Evolutionary conservation across 2,113 vertebrate species (phyloP).

Genomic region (Sturnira hondurensis): DNA sequence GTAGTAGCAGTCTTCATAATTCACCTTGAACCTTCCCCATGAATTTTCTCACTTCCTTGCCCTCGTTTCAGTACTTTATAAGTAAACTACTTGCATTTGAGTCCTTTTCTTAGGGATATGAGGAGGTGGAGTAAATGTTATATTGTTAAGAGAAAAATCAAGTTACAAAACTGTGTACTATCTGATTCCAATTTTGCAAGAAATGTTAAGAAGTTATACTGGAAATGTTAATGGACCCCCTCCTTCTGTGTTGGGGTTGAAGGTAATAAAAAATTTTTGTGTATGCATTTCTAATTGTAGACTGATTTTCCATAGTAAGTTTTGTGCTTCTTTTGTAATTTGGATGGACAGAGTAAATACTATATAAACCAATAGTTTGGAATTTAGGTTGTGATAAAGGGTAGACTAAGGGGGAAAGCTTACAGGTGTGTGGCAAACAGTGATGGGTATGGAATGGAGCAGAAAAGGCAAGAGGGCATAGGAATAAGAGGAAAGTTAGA

Average conservation of each 20-base stretch:
- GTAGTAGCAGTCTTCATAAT: neutral
- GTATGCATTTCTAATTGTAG: constrained; percentile 24
- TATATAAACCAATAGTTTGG: neutral
- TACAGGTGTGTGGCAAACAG: neutral
- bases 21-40: neutral
- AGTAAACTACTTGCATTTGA: constrained; percentile 5
- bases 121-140: neutral
- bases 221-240: neutral
- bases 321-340: neutral
- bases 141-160: neutral
- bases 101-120: neutral
- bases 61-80: neutral
- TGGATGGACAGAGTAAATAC: neutral
- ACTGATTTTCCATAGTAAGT: neutral
- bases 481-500: neutral
- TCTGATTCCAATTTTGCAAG: constrained; percentile 20
- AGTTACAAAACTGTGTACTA: neutral
- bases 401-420: neutral
- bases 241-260: neutral
- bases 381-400: neutral
- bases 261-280: neutral
- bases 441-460: neutral
- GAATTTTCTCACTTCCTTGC: neutral
- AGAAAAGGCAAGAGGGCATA: neutral
- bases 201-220: neutral